Percentiles rank a stretch among this genome's conserved stretches.
phyloP scores from a whole-genome alignment of 2,888 invertebrate genomes.

The Sinhomidia bicolor region DNA sequence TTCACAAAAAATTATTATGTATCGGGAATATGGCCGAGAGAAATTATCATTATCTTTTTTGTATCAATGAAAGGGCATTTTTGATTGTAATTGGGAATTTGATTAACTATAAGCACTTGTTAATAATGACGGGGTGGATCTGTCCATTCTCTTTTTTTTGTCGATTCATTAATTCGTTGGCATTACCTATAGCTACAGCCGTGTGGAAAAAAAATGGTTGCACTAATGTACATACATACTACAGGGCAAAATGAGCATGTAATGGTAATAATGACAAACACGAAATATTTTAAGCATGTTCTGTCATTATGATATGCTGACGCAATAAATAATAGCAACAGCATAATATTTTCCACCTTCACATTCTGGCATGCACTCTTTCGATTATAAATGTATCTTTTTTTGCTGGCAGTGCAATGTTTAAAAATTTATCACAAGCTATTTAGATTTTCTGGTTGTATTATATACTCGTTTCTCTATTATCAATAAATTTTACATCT shows the following conservation, averaged over 20 bases:
- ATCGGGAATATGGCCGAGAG: slow-evolving; percentile 20
- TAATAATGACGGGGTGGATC: slow-evolving; percentile 79
- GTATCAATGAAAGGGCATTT: slow-evolving; percentile 68
- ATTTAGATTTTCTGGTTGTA: background rate
- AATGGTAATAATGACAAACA: slow-evolving; percentile 57
- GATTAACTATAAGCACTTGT: slow-evolving; percentile 80
- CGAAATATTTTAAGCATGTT: slow-evolving; percentile 46
- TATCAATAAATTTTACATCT: slow-evolving; percentile 46
- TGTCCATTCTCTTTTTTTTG: slow-evolving; percentile 55
- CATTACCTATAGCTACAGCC: background rate
- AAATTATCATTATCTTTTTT: no score
- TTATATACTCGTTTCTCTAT: slow-evolving; percentile 11
- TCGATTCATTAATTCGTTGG: slow-evolving; percentile 56
- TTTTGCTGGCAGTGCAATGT: background rate
- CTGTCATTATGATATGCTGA: slow-evolving; percentile 55
- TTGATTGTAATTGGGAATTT: slow-evolving; percentile 80
- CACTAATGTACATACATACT: slow-evolving; percentile 5
- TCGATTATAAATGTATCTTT: background rate
- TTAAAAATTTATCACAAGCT: background rate
- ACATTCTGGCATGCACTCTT: slow-evolving; percentile 17
- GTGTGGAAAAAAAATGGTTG: slow-evolving; percentile 28
- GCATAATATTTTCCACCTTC: slow-evolving; percentile 44
- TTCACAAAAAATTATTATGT: slow-evolving; percentile 32
- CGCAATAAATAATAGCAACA: slow-evolving; percentile 49
- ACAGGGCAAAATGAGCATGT: slow-evolving; percentile 41